Evolutionary conservation across 2,888 invertebrate species (phyloP).

Genomic region (Noctua janthe): DNA sequence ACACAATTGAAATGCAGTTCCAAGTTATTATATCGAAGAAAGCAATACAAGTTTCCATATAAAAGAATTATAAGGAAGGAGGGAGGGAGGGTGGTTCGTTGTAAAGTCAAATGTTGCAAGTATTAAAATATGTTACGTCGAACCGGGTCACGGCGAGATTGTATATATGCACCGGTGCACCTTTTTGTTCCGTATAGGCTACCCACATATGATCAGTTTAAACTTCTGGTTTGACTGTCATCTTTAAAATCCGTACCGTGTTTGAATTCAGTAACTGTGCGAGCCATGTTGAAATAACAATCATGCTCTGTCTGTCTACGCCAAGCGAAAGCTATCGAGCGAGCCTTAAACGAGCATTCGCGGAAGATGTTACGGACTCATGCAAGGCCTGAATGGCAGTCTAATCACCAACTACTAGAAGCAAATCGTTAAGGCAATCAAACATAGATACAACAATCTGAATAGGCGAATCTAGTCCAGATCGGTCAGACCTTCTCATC

Average conservation of each 20-base stretch:
- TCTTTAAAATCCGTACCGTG: neutral
- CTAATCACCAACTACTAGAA: neutral
- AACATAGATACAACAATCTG: too few species aligned
- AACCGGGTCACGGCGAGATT: conserved; percentile 16
- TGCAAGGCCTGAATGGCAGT: too few species aligned
- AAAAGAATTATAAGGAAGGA: neutral
- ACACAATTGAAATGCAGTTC: neutral
- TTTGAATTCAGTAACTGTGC: neutral
- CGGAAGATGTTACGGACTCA: too few species aligned
- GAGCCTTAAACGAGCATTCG: too few species aligned
- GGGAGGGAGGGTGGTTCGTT: too few species aligned
- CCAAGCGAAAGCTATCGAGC: too few species aligned
- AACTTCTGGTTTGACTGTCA: neutral
- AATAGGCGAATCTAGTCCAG: too few species aligned
- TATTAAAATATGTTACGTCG: conserved; percentile 30
- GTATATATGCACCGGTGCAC: neutral
- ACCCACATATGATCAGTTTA: neutral
- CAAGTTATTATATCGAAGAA: conserved; percentile 2
- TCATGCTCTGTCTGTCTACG: too few species aligned
- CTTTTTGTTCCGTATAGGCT: neutral
- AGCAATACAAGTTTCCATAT: neutral
- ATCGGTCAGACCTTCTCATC: too few species aligned
- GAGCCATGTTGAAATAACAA: neutral
- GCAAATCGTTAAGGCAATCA: too few species aligned
- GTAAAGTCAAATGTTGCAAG: neutral